Evolutionary conservation across 2,797 vertebrate species (phyloP).

Genomic region (Peromyscus aztecus): DNA sequence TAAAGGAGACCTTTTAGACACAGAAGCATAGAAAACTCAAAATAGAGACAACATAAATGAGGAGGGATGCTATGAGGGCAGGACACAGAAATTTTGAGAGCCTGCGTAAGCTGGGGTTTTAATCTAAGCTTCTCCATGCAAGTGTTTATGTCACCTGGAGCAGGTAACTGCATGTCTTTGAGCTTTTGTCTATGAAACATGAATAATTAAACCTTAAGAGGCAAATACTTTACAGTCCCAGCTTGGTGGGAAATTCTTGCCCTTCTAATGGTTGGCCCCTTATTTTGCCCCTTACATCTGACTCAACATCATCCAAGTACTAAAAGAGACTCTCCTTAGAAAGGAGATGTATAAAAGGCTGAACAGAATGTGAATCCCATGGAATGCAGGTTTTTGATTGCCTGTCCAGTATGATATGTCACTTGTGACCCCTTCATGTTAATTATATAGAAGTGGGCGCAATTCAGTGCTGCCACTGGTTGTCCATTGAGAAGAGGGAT

Average conservation of each 20-base stretch:
- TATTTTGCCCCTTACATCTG: not conserved
- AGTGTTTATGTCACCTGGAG: not conserved
- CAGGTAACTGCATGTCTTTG: not conserved
- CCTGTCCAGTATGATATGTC: not conserved
- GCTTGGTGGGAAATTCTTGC: not conserved
- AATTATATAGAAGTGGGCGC: not conserved
- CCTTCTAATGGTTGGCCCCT: not conserved
- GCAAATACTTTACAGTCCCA: not conserved
- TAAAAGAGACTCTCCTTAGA: not conserved
- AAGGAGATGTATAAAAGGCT: not conserved
- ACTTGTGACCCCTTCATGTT: not conserved
- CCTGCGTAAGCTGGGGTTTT: not conserved
- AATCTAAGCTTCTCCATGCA: not conserved
- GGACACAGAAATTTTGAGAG: not conserved
- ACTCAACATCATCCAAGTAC: not conserved
- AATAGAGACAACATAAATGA: not conserved
- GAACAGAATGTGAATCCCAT: not conserved
- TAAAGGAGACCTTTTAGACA: not conserved
- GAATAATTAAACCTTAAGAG: not conserved
- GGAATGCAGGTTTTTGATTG: not conserved
- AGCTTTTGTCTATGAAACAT: conserved; percentile 10
- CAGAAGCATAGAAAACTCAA: not conserved
- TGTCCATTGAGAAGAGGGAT: not conserved
- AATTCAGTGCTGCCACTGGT: not conserved
- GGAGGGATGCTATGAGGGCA: accelerated